These are phyloP conservation scores for Philaenus spumarius DNA, from an alignment of 1,140 invertebrate genomes.

Conservation along the genomic window DNA sequence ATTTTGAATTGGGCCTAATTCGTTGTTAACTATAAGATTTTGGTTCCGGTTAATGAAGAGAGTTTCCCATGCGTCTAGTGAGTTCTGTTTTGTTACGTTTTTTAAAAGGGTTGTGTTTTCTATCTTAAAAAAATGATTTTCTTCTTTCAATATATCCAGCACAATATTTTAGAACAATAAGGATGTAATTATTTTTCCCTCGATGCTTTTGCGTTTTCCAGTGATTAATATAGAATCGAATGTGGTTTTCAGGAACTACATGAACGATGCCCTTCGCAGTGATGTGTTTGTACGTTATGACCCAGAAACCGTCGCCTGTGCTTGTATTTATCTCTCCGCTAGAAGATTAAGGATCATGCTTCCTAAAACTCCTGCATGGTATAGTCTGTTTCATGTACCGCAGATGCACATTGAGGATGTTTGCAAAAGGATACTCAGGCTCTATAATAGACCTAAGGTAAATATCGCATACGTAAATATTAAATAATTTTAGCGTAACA, in stretches of 20 bases:
- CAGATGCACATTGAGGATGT: conserved; percentile 82
- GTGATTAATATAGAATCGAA: not conserved
- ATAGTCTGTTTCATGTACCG: conserved; percentile 71
- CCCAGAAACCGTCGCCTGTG: conserved; percentile 97
- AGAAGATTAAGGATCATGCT: conserved; percentile 77
- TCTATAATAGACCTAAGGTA: conserved; percentile 78
- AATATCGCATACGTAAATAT: too few species aligned
- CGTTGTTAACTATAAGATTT: too few species aligned
- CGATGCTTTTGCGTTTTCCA: not conserved
- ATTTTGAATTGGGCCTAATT: too few species aligned
- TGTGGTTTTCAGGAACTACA: conserved; percentile 76
- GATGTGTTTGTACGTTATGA: conserved; percentile 94
- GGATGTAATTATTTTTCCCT: not conserved
- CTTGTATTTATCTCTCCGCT: conserved; percentile 94
- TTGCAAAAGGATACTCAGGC: conserved; percentile 69
- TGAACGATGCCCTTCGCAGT: conserved; percentile 97
- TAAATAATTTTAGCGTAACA: too few species aligned
- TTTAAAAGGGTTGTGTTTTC: too few species aligned
- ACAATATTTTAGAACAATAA: not conserved
- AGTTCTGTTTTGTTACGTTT: too few species aligned
- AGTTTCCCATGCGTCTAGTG: too few species aligned
- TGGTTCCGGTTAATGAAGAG: too few species aligned
- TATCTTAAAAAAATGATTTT: too few species aligned
- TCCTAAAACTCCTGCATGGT: conserved; percentile 87
- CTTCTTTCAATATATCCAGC: not conserved